Conservation (phyloP, 2,113 vertebrate species). For the Danionella cerebrum region DNA sequence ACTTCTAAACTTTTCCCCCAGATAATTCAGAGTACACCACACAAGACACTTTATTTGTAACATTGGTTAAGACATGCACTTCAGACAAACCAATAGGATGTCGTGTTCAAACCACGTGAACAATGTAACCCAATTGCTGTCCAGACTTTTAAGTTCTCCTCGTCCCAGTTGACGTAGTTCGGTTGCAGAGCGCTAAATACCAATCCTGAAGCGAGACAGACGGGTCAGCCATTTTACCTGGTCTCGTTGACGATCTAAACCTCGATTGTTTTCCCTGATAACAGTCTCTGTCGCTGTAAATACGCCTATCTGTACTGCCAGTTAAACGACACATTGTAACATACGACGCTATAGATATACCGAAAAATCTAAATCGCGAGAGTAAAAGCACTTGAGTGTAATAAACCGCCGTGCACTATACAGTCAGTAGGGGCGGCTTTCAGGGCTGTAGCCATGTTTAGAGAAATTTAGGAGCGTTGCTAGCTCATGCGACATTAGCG, state of each 20-base stretch:
- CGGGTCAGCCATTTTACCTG: constrained; percentile 73
- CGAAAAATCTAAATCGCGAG: background rate
- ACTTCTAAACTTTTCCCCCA: background rate
- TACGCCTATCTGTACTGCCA: background rate
- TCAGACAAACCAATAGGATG: constrained; percentile 19
- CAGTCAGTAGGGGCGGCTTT: background rate
- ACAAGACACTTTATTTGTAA: background rate
- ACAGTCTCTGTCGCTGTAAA: background rate
- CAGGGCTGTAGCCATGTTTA: constrained; percentile 1
- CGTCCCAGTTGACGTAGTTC: constrained; percentile 61
- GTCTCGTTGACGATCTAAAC: constrained; percentile 37
- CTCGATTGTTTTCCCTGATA: background rate
- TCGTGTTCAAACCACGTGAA: background rate
- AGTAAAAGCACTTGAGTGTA: background rate
- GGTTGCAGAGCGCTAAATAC: constrained; percentile 68
- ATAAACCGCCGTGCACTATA: background rate
- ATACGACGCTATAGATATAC: background rate
- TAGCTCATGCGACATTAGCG: background rate
- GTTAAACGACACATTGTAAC: background rate
- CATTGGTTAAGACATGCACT: background rate
- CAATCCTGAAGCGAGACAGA: constrained; percentile 65
- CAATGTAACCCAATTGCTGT: constrained; percentile 46
- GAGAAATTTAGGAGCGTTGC: background rate
- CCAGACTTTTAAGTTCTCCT: constrained; percentile 31
- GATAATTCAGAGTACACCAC: background rate